Evolutionary conservation across 2,113 vertebrate genomes (phyloP).

Genomic region (Mesembrinibis cayennensis): DNA sequence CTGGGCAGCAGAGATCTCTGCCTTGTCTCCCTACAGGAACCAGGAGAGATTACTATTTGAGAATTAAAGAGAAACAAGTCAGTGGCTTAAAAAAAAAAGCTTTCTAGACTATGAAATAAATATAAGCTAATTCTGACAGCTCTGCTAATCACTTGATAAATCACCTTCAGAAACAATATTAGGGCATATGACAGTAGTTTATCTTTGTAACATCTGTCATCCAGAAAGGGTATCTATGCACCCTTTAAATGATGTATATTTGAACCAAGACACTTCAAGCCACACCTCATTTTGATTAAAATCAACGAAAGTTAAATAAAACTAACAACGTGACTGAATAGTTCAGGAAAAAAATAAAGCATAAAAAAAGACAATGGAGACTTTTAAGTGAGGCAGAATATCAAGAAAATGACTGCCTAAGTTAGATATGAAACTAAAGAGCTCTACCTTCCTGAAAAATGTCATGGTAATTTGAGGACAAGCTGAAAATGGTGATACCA

Average conservation of each 20-base stretch:
- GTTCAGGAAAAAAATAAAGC: neutral
- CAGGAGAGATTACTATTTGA: neutral
- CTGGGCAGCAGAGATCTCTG: neutral
- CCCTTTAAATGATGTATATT: neutral
- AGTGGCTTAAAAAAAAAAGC: neutral
- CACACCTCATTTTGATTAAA: neutral
- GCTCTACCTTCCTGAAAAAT: neutral
- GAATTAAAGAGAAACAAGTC: neutral
- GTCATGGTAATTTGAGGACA: neutral
- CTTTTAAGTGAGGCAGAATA: neutral
- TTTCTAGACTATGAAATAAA: neutral
- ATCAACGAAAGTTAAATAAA: neutral
- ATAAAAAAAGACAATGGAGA: neutral
- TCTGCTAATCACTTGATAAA: constrained; percentile 26
- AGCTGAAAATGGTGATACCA: neutral
- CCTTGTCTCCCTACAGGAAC: neutral
- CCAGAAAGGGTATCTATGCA: neutral
- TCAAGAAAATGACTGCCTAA: neutral
- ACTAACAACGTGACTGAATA: neutral
- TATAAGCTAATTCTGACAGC: constrained; percentile 2
- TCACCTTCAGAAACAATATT: constrained; percentile 1
- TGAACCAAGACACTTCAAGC: neutral
- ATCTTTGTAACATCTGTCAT: constrained; percentile 18
- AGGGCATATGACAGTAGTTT: neutral
- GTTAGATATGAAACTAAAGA: neutral